phyloP scores from a whole-genome alignment of 1,140 invertebrate species.

The Drosophila kepulauana region DNA sequence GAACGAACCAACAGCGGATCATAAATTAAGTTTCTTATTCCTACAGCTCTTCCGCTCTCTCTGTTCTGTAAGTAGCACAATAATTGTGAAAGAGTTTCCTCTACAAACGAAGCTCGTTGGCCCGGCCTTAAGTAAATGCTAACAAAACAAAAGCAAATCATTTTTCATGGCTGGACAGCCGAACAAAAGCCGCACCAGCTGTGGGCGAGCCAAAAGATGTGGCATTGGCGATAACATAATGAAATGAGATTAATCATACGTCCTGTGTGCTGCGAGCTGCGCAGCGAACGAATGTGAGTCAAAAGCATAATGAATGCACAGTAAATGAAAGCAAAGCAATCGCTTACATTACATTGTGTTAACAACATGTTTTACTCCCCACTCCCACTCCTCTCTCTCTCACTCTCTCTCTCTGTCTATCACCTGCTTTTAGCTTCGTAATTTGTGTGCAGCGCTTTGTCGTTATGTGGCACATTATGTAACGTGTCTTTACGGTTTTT shows the following conservation, averaged over 20 bases:
- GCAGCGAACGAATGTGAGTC: too few species aligned
- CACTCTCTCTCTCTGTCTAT: too few species aligned
- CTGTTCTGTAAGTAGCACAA: neutral
- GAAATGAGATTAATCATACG: constrained; percentile 81
- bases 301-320: constrained; percentile 39
- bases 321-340: constrained; percentile 32
- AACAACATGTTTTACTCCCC: constrained; percentile 48
- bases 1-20: constrained; percentile 16
- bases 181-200: constrained; percentile 39
- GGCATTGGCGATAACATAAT: constrained; percentile 71
- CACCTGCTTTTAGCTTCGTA: constrained; percentile 7
- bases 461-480: constrained; percentile 58
- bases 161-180: constrained; percentile 69
- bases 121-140: constrained; percentile 44
- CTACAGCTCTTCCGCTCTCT: neutral
- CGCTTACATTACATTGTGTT: constrained; percentile 46
- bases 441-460: constrained; percentile 49
- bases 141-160: constrained; percentile 63
- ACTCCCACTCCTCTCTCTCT: neutral
- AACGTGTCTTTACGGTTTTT: constrained; percentile 66
- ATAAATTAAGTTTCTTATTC: constrained; percentile 46
- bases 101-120: neutral
- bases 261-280: constrained; percentile 2
- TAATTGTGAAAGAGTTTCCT: constrained; percentile 41
- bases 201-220: constrained; percentile 41